phyloP scores from a whole-genome alignment of 1,140 invertebrate species.

The Campoletis sonorensis region DNA sequence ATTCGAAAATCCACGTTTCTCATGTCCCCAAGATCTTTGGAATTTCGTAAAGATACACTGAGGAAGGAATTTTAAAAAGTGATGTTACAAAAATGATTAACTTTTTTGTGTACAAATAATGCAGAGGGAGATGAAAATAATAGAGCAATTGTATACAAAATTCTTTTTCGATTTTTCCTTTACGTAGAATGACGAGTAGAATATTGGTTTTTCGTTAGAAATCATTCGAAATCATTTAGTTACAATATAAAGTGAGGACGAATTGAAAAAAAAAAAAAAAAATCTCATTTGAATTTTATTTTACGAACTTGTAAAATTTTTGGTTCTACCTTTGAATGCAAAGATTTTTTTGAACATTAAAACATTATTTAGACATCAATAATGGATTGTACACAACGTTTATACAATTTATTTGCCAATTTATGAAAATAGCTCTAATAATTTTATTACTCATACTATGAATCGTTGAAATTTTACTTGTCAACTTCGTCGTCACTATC shows the following conservation, averaged over 20 bases:
- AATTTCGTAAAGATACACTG: not conserved
- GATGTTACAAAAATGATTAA: not conserved
- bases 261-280: no score
- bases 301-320: no score
- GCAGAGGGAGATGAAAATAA: not conserved
- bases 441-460: not conserved
- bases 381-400: no score
- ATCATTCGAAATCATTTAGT: no score
- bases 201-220: no score
- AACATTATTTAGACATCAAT: no score
- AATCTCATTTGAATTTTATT: no score
- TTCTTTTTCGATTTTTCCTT: no score
- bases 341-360: no score
- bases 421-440: not conserved
- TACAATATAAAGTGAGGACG: no score
- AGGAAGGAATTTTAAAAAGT: not conserved
- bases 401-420: not conserved
- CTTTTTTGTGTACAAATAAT: not conserved
- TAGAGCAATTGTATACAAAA: not conserved
- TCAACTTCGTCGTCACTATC: conserved; percentile 73
- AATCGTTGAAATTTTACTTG: conserved; percentile 68
- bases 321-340: no score
- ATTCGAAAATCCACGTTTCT: not conserved
- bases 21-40: not conserved
- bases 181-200: no score